phyloP scores from a whole-genome alignment of 92 coral and sea anemone genomes.

The Porites lobata region DNA sequence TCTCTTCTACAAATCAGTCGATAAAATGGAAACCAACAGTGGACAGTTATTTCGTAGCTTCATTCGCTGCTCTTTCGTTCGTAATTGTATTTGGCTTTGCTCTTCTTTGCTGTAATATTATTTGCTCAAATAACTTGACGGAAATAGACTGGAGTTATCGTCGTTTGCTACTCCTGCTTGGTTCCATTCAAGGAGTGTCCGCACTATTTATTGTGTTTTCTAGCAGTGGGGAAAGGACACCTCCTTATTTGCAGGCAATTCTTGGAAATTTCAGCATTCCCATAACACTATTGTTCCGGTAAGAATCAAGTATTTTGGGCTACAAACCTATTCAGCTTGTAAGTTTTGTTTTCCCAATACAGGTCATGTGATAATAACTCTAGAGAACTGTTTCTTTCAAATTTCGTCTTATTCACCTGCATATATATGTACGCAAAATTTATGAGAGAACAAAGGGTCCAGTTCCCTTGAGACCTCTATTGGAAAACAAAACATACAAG shows the following conservation, averaged over 20 bases:
- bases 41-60: constrained; percentile 85
- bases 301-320: background rate
- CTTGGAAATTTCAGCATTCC: constrained; percentile 93
- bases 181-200: constrained; percentile 21
- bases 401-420: no score
- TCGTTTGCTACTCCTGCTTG: constrained; percentile 10
- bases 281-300: constrained; percentile 77
- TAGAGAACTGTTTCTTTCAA: no score
- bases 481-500: no score
- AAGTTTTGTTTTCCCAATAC: no score
- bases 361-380: no score
- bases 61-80: constrained; percentile 79
- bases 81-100: constrained; percentile 80
- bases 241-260: constrained; percentile 93
- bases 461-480: no score
- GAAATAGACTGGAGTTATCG: constrained; percentile 42
- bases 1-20: constrained; percentile 7
- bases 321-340: no score
- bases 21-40: constrained; percentile 29
- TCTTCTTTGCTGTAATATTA: constrained; percentile 12
- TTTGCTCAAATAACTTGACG: constrained; percentile 1
- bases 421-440: no score
- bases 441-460: no score
- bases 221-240: constrained; percentile 85
- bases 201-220: constrained; percentile 77